Percentiles rank a stretch among this genome's conserved stretches.
Evolutionary conservation across 2,797 vertebrate genomes (phyloP).

Genomic region (Microcaecilia unicolor): DNA sequence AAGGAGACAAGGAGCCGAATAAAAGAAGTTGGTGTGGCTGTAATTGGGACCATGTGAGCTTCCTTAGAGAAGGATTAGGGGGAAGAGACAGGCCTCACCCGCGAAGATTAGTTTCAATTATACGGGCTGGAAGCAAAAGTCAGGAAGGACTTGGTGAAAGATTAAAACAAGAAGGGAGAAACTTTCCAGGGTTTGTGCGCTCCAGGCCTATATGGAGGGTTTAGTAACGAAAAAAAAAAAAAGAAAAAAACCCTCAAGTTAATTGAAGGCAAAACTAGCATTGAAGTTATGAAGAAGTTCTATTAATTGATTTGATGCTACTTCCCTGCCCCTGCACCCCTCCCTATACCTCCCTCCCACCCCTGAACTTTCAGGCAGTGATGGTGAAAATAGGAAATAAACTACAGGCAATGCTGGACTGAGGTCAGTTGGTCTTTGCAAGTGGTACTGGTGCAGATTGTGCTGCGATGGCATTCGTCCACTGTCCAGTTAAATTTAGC

Average conservation of each 20-base stretch:
- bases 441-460: too few relatives aligned
- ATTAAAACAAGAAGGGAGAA: slow-evolving; percentile 69
- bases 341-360: too few relatives aligned
- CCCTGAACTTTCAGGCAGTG: too few relatives aligned
- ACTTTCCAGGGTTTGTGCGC: slow-evolving; percentile 55
- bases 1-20: slow-evolving; percentile 63
- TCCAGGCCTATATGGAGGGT: slow-evolving; percentile 51
- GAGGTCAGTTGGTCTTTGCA: too few relatives aligned
- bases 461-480: too few relatives aligned
- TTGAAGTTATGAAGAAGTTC: slow-evolving; percentile 40
- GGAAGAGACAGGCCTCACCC: slow-evolving; percentile 91
- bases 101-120: slow-evolving; percentile 97
- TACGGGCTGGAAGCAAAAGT: slow-evolving; percentile 89
- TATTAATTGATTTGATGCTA: slow-evolving; percentile 50
- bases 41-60: slow-evolving; percentile 99
- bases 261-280: slow-evolving; percentile 56
- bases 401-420: too few relatives aligned
- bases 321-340: too few relatives aligned
- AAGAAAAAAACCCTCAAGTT: too few relatives aligned
- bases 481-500: too few relatives aligned
- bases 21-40: slow-evolving; percentile 71
- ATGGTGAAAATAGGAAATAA: too few relatives aligned
- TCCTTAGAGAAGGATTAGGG: slow-evolving; percentile 89
- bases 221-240: slow-evolving; percentile 51
- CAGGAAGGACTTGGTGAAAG: slow-evolving; percentile 71